Conservation (phyloP, 2,888 invertebrate species). For the Ophioninae sp. region DNA sequence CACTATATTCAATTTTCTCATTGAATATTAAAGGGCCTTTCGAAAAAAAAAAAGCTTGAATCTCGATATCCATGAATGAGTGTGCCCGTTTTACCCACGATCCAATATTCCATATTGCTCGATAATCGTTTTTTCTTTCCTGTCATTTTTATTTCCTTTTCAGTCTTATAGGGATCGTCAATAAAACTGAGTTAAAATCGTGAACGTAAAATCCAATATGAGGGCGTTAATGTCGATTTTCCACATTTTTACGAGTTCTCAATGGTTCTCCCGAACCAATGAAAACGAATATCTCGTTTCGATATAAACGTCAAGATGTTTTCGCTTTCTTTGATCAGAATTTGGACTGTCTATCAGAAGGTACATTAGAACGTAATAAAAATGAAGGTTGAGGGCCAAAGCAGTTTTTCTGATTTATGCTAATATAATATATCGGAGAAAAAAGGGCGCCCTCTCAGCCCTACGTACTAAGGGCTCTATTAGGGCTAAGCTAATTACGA, state of each 20-base stretch:
- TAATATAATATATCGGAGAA: conserved; percentile 67
- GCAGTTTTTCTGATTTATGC: conserved; percentile 72
- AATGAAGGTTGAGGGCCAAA: conserved; percentile 44
- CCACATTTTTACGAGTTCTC: conserved; percentile 30
- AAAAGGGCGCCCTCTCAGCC: conserved; percentile 43
- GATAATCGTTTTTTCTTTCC: background rate
- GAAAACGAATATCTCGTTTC: conserved; percentile 16
- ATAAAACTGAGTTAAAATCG: conserved; percentile 9
- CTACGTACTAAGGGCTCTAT: conserved; percentile 75
- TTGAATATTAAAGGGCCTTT: conserved; percentile 72
- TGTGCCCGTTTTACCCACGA: conserved; percentile 34
- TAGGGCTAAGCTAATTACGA: conserved; percentile 76
- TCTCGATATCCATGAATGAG: conserved; percentile 58
- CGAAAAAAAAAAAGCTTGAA: conserved; percentile 43
- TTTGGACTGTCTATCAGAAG: conserved; percentile 3
- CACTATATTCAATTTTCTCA: conserved; percentile 76
- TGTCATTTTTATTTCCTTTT: conserved; percentile 4
- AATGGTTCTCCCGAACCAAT: background rate
- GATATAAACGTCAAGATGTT: conserved; percentile 41
- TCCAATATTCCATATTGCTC: conserved; percentile 9
- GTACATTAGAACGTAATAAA: conserved; percentile 27
- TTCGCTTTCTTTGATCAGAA: conserved; percentile 22
- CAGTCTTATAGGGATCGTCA: background rate
- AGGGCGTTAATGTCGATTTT: conserved; percentile 34
- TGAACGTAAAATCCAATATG: conserved; percentile 12